Evolutionary conservation across 2,888 invertebrate species (phyloP).

Genomic region (Callosobruchus maculatus): DNA sequence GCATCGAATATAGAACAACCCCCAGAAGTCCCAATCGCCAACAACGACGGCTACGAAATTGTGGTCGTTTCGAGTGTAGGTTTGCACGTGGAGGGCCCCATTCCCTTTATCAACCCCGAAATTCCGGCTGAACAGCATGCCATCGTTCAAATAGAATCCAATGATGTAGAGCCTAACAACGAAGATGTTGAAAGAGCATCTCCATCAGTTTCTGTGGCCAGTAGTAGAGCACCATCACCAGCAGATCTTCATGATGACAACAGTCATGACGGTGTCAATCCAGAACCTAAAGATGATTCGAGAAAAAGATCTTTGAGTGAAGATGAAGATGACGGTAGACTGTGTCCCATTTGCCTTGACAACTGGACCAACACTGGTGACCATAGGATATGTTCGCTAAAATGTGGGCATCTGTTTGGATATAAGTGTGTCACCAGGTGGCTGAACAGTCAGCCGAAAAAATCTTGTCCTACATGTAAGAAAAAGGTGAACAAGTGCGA

Average conservation of each 20-base stretch:
- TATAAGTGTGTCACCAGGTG: conserved; percentile 73
- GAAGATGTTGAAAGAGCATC: conserved; percentile 13
- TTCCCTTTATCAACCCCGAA: conserved; percentile 21
- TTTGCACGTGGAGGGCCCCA: conserved; percentile 17
- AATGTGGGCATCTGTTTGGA: conserved; percentile 93
- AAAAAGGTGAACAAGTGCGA: conserved; percentile 46
- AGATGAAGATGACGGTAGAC: conserved; percentile 62
- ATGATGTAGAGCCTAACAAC: conserved; percentile 10
- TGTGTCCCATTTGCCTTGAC: conserved; percentile 87
- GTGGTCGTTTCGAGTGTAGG: conserved; percentile 17
- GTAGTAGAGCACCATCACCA: conserved; percentile 18
- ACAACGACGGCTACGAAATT: conserved; percentile 7
- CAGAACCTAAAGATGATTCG: conserved; percentile 8
- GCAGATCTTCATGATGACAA: conserved; percentile 21
- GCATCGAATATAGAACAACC: conserved; percentile 2
- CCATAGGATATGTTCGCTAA: conserved; percentile 81
- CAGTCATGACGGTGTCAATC: conserved; percentile 13
- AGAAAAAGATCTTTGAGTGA: conserved; percentile 24
- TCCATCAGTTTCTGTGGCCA: conserved; percentile 13
- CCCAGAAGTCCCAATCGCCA: background rate
- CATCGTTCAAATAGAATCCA: conserved; percentile 18
- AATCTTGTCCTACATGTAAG: conserved; percentile 87
- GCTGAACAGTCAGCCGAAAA: conserved; percentile 59
- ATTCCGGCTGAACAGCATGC: conserved; percentile 18
- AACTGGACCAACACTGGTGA: conserved; percentile 81